These are phyloP conservation scores for Drosophila hydei DNA, from an alignment of 1,140 invertebrate genomes.

Conservation along the genomic window DNA sequence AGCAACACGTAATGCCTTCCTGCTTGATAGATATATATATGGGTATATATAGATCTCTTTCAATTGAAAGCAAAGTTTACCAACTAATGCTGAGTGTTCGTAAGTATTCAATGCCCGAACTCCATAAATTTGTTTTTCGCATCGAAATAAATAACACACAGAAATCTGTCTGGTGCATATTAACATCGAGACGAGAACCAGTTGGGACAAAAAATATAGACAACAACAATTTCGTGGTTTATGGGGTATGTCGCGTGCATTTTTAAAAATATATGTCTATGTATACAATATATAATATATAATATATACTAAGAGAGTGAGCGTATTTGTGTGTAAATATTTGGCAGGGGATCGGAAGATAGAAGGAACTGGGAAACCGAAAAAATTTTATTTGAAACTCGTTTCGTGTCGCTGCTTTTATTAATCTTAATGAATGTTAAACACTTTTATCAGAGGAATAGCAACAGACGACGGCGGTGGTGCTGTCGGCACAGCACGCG, in stretches of 20 bases:
- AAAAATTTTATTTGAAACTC: conserved; percentile 65
- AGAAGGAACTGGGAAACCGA: not conserved
- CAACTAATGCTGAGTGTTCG: conserved; percentile 2
- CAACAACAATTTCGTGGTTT: conserved; percentile 55
- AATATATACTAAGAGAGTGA: not conserved
- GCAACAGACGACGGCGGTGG: conserved; percentile 21
- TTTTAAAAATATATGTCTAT: conserved; percentile 11
- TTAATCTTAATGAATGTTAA: conserved; percentile 83
- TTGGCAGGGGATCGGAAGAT: not conserved
- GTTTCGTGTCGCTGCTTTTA: conserved; percentile 68
- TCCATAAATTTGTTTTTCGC: conserved; percentile 41
- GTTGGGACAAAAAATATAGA: conserved; percentile 64
- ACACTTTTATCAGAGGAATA: conserved; percentile 74
- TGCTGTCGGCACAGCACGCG: conserved; percentile 58
- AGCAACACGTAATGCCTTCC: not conserved
- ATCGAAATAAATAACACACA: conserved; percentile 26
- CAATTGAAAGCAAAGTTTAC: not conserved
- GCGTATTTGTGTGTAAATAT: conserved; percentile 41
- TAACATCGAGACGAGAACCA: conserved; percentile 56
- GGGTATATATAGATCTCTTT: not conserved
- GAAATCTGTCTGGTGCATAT: conserved; percentile 58
- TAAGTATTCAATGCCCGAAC: conserved; percentile 5
- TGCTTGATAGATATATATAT: not conserved
- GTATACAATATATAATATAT: not conserved
- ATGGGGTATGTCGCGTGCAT: conserved; percentile 71